Base-by-base conservation (phyloP, 1,140 invertebrate genomes). In the Orchesella cincta region DNA sequence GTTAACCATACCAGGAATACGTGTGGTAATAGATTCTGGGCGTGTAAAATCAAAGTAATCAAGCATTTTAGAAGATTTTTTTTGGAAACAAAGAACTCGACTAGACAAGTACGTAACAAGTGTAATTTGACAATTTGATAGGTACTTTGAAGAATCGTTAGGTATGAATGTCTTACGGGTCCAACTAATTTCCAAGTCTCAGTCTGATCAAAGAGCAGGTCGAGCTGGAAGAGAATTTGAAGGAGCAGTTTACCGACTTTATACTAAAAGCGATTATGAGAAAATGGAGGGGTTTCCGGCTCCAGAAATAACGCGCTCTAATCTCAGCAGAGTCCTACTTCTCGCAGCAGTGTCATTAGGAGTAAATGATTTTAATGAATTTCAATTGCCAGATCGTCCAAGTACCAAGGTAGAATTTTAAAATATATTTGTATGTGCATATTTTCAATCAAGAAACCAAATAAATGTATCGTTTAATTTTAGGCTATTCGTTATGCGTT, bases 21-120 rank as follows among this genome's bases (percentile, higher is more conserved):
- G 93, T 81, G 94, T 92, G 87, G 95, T 99, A 1, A 93, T 99
- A 77, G 98, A 99, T 84, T 92, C 92, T 78, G 98, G 98, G 8
- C 92, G 93, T 85, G 96, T 98, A 0, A 99, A 99, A 88, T 89
- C 90, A 75, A 92, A 92, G 90, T 91, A 86, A 85, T 84, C 80
- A 74, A n/a, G n/a, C 12, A 71, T 71, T 36, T 71, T 20, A 71
- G 2, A 8, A 71, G 16, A 12, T 33, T 20, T 34, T 20, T 12
- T 8, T 16, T 33, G 12, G 3, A 12, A 33, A 36, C 31, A 29
- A 34, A 23, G 20, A 46, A 46, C 39, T n/a, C n/a, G n/a, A n/a
- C n/a, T n/a, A n/a, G n/a, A n/a, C n/a, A n/a, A n/a, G n/a, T n/a
- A n/a, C n/a, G n/a, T n/a, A n/a, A n/a, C n/a, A n/a, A 31, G 57